A percentile compares a stretch with the other conserved stretches of the same genome.
phyloP scores from a whole-genome alignment of 2,113 vertebrate species.

The Pygathrix nemaeus region DNA sequence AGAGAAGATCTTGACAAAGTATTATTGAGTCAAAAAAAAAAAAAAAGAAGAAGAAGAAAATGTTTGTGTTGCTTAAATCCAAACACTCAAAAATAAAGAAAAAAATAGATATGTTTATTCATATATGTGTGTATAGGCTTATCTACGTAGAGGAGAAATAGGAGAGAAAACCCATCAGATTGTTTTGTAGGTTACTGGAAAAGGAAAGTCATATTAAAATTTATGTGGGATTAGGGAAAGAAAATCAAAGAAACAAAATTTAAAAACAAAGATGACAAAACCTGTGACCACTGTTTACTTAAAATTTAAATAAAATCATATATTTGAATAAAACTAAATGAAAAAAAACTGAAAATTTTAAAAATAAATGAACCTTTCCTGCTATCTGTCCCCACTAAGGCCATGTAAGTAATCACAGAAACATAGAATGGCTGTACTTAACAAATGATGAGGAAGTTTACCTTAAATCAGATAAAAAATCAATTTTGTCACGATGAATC shows the following conservation, averaged over 20 bases:
- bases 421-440: background rate
- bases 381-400: background rate
- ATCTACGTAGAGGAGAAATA: background rate
- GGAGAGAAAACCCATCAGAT: background rate
- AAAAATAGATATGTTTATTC: background rate
- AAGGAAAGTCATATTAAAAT: background rate
- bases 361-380: background rate
- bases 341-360: background rate
- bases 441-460: background rate
- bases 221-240: background rate
- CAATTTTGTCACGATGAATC: background rate
- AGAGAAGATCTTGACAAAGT: background rate
- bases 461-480: slow-evolving; percentile 22
- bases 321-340: background rate
- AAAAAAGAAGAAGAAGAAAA: background rate
- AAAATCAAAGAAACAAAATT: background rate
- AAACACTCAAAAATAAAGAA: background rate
- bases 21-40: background rate
- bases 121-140: background rate
- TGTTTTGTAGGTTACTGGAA: background rate
- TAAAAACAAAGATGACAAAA: background rate
- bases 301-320: background rate
- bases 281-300: background rate
- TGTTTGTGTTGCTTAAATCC: background rate
- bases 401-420: background rate